Base-by-base conservation (phyloP, 2,888 invertebrate species). In the Andrena hattorfiana region DNA sequence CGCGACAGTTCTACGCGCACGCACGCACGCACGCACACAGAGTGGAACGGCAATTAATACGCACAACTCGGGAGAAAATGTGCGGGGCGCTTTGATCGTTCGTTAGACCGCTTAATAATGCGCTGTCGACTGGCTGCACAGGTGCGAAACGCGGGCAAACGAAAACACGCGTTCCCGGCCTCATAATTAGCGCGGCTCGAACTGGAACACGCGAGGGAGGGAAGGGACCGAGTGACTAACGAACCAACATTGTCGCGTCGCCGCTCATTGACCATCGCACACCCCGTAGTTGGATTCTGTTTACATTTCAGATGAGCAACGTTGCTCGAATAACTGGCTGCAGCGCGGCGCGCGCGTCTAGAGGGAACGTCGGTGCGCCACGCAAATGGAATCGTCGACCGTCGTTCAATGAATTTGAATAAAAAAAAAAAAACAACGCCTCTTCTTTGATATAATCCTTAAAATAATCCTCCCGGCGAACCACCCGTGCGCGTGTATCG, bases 161-260 rank as follows among this genome's bases (percentile, higher is more conserved):
- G 32, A 79, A 81, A 70, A 49, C 54, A 42, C 66, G 59, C 62
- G 49, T 35, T 67, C 35, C 42, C 13, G 32, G 26, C 16, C 32
- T 48, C 28, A 59, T 62, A 80, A 82, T 82, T 82, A 82, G 56
- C 68, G n/a, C 67, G 20, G 5, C 66, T 75, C 63, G 26, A 70
- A 67, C 60, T 73, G 26, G 62, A 70, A 56, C 67, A 30, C 13
- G 49, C 8, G 5, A 48, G 2, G 30, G 48, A 26, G 16, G 49
- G 48, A 13, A 8, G 20, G 60, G 20, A 4, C 6, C 8, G 6
- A 66, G 6, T 23, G 60, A 70, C 70, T 74, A 81, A 83, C 77
- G 70, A 77, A 77, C 59, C 72, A 59, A 54, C 79, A 51, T 75
- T 74, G 67, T 70, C 83, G 70, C 66, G 82, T 79, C 72, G 64